phyloP scores from a whole-genome alignment of 2,113 vertebrate genomes.

The Sclerurus mexicanus region DNA sequence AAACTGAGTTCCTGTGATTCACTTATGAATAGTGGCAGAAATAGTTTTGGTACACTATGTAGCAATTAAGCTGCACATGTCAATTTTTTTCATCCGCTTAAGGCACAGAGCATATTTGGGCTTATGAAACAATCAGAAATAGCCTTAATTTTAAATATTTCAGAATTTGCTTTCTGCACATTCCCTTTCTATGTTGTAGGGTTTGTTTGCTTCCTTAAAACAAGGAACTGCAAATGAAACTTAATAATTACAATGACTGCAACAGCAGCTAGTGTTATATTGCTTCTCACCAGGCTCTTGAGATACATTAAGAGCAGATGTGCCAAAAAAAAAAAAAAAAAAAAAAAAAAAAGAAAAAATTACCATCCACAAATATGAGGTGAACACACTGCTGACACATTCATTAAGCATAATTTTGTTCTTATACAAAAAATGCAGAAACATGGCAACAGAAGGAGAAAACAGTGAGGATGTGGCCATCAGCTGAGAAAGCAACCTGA shows the following conservation, averaged over 20 bases:
- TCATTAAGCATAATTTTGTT: neutral
- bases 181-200: neutral
- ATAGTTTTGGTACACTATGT: neutral
- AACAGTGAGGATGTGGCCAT: neutral
- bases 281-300: neutral
- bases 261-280: neutral
- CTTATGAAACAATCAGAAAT: neutral
- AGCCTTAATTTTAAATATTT: neutral
- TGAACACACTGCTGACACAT: neutral
- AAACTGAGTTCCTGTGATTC: neutral
- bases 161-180: neutral
- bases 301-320: neutral
- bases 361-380: neutral
- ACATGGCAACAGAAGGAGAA: neutral
- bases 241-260: neutral
- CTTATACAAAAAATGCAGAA: neutral
- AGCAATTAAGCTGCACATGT: neutral
- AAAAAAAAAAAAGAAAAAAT: neutral
- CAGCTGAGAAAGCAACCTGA: neutral
- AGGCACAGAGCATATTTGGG: neutral
- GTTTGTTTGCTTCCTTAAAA: neutral
- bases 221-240: neutral
- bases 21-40: neutral
- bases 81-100: neutral
- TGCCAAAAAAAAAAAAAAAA: neutral